These are phyloP conservation scores for Leptinotarsa peninsularis DNA, from an alignment of 2,888 invertebrate genomes.

Conservation along the genomic window DNA sequence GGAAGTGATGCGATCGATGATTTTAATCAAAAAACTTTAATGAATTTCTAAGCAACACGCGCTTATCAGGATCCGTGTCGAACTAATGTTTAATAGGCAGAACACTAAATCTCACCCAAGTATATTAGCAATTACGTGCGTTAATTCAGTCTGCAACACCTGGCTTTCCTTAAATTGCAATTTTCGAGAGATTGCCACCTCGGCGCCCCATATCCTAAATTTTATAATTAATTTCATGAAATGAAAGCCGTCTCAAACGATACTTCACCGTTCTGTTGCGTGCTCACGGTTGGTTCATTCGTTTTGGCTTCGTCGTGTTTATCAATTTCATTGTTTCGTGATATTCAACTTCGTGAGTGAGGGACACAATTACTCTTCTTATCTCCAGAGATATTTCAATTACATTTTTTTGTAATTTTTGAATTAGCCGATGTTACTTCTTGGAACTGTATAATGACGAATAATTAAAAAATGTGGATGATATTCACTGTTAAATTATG, in stretches of 20 bases:
- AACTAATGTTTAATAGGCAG: slow-evolving; percentile 63
- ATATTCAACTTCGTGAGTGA: neutral
- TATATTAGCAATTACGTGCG: slow-evolving; percentile 66
- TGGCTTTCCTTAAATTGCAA: slow-evolving; percentile 61
- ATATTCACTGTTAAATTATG: too few relatives aligned
- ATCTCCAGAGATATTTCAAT: too few relatives aligned
- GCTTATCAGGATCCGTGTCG: slow-evolving; percentile 55
- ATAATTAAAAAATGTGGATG: too few relatives aligned
- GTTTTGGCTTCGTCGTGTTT: neutral
- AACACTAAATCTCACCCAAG: slow-evolving; percentile 64
- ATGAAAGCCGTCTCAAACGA: slow-evolving; percentile 17
- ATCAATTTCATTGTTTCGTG: slow-evolving; percentile 8
- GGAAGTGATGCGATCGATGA: neutral
- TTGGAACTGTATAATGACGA: too few relatives aligned
- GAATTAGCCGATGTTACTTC: too few relatives aligned
- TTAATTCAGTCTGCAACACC: slow-evolving; percentile 65
- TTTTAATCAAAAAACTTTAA: slow-evolving; percentile 30
- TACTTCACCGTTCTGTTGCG: slow-evolving; percentile 6
- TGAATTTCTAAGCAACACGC: slow-evolving; percentile 29
- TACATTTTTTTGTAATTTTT: too few relatives aligned
- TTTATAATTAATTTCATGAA: slow-evolving; percentile 34
- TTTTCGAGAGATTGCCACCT: slow-evolving; percentile 51
- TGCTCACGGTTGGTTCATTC: neutral
- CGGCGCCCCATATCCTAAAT: slow-evolving; percentile 22
- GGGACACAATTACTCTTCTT: neutral